Evolutionary conservation across 1,140 invertebrate species (phyloP).

Genomic region (Cotesia glomerata): DNA sequence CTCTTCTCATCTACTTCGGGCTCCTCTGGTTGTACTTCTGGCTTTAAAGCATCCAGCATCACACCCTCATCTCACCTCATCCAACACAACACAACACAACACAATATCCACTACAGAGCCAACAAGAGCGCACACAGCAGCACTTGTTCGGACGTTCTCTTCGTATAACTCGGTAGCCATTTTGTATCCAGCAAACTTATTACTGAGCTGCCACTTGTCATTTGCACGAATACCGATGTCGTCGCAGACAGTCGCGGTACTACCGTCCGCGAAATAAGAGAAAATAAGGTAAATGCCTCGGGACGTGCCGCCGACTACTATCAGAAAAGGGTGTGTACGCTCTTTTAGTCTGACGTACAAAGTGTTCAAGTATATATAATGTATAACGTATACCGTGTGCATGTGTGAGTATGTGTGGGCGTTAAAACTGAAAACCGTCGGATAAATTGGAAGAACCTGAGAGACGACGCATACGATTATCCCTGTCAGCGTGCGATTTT

Average conservation of each 20-base stretch:
- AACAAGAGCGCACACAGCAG: not conserved
- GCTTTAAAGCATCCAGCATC: too few species aligned
- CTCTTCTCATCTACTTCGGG: too few species aligned
- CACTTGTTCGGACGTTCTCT: constrained; percentile 3
- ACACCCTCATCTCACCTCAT: not conserved
- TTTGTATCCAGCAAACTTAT: constrained; percentile 29
- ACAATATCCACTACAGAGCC: not conserved
- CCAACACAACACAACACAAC: too few species aligned
- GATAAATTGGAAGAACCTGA: constrained; percentile 1
- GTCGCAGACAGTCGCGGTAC: not conserved
- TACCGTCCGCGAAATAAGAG: constrained; percentile 2
- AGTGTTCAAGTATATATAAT: too few species aligned
- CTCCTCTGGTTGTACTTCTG: too few species aligned
- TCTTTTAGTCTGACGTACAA: too few species aligned
- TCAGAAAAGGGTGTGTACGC: not conserved
- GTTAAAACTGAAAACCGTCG: constrained; percentile 1
- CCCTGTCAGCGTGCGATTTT: not conserved
- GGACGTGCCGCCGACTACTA: constrained; percentile 6
- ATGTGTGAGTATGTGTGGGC: too few species aligned
- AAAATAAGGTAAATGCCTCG: constrained; percentile 22
- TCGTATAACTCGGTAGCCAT: constrained; percentile 14
- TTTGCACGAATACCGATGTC: constrained; percentile 30
- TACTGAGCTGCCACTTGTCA: constrained; percentile 31
- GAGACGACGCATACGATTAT: constrained; percentile 2
- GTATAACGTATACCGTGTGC: too few species aligned